A percentile compares a stretch with the other conserved stretches of the same genome.
Conservation (phyloP, 2,113 vertebrate species). For the Ancistrus triradiatus region DNA sequence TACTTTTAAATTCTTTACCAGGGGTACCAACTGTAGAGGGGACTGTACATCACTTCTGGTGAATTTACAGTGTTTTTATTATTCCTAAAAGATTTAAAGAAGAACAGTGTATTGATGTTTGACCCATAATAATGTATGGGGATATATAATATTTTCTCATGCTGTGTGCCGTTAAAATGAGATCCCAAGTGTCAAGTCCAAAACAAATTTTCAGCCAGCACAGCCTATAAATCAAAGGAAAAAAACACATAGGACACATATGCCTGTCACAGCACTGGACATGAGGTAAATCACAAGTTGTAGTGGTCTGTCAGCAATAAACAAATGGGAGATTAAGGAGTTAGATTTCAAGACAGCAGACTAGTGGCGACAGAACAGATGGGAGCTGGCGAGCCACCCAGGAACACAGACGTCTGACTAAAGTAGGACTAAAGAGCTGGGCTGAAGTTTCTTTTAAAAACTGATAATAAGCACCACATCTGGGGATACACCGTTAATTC, state of each 20-base stretch:
- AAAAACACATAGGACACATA: slow-evolving; percentile 43
- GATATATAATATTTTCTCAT: slow-evolving; percentile 9
- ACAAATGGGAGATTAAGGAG: slow-evolving; percentile 39
- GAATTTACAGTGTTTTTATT: no score
- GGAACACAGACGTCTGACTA: slow-evolving; percentile 24
- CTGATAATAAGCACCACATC: not conserved
- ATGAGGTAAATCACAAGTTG: slow-evolving; percentile 52
- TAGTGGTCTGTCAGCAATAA: slow-evolving; percentile 51
- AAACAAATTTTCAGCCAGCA: slow-evolving; percentile 45
- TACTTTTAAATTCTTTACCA: no score
- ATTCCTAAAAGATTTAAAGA: no score
- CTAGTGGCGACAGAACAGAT: slow-evolving; percentile 44
- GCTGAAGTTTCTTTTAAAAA: slow-evolving; percentile 9
- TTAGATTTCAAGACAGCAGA: slow-evolving; percentile 48
- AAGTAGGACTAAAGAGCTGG: not conserved
- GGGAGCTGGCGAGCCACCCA: slow-evolving; percentile 36
- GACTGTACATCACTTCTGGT: no score
- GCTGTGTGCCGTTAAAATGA: slow-evolving; percentile 34
- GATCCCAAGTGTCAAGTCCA: slow-evolving; percentile 14
- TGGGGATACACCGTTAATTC: not conserved
- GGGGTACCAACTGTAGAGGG: no score
- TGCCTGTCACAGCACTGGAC: slow-evolving; percentile 36
- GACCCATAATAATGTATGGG: slow-evolving; percentile 23
- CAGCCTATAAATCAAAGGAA: slow-evolving; percentile 44
- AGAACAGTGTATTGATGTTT: not conserved